Evolutionary conservation across 1,140 invertebrate genomes (phyloP).

Genomic region (Nixonia krombeini): DNA sequence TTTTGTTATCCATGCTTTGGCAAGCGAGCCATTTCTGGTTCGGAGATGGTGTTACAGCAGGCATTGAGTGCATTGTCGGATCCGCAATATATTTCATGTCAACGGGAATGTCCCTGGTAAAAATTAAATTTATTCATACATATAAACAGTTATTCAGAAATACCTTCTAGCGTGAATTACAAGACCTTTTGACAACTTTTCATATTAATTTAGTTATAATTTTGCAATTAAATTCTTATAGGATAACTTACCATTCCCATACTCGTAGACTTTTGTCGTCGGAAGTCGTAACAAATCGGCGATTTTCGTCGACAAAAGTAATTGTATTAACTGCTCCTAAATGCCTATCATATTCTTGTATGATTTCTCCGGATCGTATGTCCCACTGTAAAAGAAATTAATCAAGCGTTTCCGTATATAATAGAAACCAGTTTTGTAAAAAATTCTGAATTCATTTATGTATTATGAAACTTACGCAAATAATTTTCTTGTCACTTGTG

Average conservation of each 20-base stretch:
- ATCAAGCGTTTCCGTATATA: not conserved
- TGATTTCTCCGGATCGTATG: conserved; percentile 92
- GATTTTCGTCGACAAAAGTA: conserved; percentile 98
- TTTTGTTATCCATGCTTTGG: conserved; percentile 99
- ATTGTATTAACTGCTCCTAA: conserved; percentile 98
- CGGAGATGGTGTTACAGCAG: conserved; percentile 92
- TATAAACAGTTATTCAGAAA: not conserved
- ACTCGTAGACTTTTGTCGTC: conserved; percentile 99
- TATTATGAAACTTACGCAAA: conserved; percentile 84
- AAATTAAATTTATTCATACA: conserved; percentile 30
- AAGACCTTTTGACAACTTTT: too few species aligned
- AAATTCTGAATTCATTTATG: conserved; percentile 10
- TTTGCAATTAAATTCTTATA: too few species aligned
- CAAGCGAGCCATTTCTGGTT: conserved; percentile 99
- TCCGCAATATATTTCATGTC: conserved; percentile 99
- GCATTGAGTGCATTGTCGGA: conserved; percentile 99
- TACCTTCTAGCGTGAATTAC: not conserved
- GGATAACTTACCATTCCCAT: conserved; percentile 99
- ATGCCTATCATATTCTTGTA: conserved; percentile 99
- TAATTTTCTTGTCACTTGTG: conserved; percentile 99
- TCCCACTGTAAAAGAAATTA: conserved; percentile 86
- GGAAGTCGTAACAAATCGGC: conserved; percentile 97
- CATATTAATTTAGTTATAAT: too few species aligned
- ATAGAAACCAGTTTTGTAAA: conserved; percentile 1
- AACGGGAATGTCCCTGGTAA: conserved; percentile 96